Base-by-base conservation (phyloP, 1,140 invertebrate species). In the Drosophila lacteicornis region DNA sequence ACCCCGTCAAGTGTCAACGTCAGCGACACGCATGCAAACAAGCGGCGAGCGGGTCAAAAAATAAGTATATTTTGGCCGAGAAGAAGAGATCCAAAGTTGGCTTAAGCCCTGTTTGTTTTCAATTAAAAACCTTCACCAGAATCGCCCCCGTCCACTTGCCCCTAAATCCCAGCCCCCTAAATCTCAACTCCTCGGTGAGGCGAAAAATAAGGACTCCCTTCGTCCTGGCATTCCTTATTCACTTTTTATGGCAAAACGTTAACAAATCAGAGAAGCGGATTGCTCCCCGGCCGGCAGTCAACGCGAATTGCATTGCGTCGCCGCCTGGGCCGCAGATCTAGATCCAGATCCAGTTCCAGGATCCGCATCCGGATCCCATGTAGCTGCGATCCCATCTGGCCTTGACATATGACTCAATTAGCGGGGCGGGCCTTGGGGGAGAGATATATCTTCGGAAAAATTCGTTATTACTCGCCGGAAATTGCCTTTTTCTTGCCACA, bases 1-100 rank as follows among this genome's bases (percentile, higher is more conserved):
- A 33, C 8, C 22, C 76, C 17, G 13, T 17, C 68, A 38, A 60
- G 22, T 67, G 61, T 74, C 76, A 80, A 74, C 49, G 79, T 90
- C 84, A 88, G 81, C 84, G 80, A 71, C 84, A 87, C 77, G 80
- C 84, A 88, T 84, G 84, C 84, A 87, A 87, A 87, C 70, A 85
- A 60, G 77, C 40, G 73, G 61, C 46, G 6, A 55, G 33, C 33
- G 59, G 50, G 57, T 46, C 45, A 30, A 25, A 66, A 70, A 46
- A 33, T 50, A 57, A 66, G 40, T 57, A 40, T 27, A 57, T 36
- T 43, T 38, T 59, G 58, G n/a, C 19, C 22, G 56, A 36, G 12
- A 36, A 19, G 22, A 19, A 56, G 46, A 71, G 53, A 71, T 71
- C 53, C 53, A 63, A 50, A 49, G 62, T 55, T 59, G 61, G 51